Conservation (phyloP, 2,888 invertebrate species). For the Drosophila paranaensis region DNA sequence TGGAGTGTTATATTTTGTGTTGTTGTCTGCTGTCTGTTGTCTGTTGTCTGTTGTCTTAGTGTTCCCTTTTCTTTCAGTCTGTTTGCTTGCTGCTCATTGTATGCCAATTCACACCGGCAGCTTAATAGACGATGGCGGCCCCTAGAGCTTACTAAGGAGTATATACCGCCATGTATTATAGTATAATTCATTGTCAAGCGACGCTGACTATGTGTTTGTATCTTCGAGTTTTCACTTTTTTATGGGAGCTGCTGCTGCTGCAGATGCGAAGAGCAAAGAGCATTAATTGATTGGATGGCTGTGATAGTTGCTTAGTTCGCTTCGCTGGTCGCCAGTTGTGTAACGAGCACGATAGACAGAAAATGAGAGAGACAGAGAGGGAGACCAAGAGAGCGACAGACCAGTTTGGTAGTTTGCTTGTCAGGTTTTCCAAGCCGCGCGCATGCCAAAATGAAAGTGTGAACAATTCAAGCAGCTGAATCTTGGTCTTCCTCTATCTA, state of each 20-base stretch:
- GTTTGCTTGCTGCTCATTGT: constrained; percentile 17
- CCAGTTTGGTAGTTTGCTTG: constrained; percentile 49
- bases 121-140: constrained; percentile 15
- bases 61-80: constrained; percentile 13
- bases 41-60: neutral
- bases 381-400: constrained; percentile 28
- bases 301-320: constrained; percentile 56
- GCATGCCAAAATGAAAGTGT: constrained; percentile 77
- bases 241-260: constrained; percentile 25
- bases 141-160: constrained; percentile 10
- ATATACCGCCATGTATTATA: constrained; percentile 35
- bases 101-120: constrained; percentile 37
- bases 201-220: constrained; percentile 23
- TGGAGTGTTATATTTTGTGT: constrained; percentile 15
- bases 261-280: constrained; percentile 61
- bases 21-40: constrained; percentile 12
- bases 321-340: constrained; percentile 55
- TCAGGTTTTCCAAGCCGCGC: constrained; percentile 47
- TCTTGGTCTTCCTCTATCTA: constrained; percentile 19
- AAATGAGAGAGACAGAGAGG: neutral
- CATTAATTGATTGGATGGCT: constrained; percentile 74
- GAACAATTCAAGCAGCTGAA: constrained; percentile 60
- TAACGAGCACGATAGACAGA: constrained; percentile 33
- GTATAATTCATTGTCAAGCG: constrained; percentile 69
- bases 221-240: constrained; percentile 53